phyloP scores from a whole-genome alignment of 1,140 invertebrate species.

The Ceratosolen fusciceps region DNA sequence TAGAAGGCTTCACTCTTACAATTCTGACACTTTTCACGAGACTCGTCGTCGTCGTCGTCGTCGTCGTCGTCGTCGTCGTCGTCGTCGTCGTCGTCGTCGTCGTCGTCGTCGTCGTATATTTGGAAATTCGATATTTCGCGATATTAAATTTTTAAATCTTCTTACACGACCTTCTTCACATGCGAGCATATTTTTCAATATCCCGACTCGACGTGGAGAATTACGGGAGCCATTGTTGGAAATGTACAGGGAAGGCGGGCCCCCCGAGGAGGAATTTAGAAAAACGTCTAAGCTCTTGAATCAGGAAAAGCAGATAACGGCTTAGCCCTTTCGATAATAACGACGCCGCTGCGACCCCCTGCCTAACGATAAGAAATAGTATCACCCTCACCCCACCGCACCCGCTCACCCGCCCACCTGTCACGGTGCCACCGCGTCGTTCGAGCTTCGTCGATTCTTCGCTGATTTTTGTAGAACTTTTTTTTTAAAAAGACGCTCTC shows the following conservation, averaged over 20 bases:
- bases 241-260: not conserved
- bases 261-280: not conserved
- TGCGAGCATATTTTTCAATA: slow-evolving; percentile 43
- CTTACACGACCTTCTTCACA: slow-evolving; percentile 17
- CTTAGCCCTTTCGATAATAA: not conserved
- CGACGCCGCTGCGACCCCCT: not conserved
- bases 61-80: too few species aligned
- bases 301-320: not conserved
- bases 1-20: slow-evolving; percentile 45
- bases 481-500: not conserved
- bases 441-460: too few species aligned
- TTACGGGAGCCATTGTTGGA: slow-evolving; percentile 20
- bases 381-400: too few species aligned
- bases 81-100: not conserved
- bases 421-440: too few species aligned
- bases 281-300: not conserved
- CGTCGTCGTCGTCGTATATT: too few species aligned
- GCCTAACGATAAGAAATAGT: too few species aligned
- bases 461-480: slow-evolving; percentile 12
- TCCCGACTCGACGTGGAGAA: slow-evolving; percentile 26
- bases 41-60: not conserved
- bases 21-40: slow-evolving; percentile 48
- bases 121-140: slow-evolving; percentile 50
- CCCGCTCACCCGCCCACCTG: too few species aligned
- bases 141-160: slow-evolving; percentile 47